Base-by-base conservation (phyloP, 2,888 invertebrate genomes). In the Eurytoma californica region DNA sequence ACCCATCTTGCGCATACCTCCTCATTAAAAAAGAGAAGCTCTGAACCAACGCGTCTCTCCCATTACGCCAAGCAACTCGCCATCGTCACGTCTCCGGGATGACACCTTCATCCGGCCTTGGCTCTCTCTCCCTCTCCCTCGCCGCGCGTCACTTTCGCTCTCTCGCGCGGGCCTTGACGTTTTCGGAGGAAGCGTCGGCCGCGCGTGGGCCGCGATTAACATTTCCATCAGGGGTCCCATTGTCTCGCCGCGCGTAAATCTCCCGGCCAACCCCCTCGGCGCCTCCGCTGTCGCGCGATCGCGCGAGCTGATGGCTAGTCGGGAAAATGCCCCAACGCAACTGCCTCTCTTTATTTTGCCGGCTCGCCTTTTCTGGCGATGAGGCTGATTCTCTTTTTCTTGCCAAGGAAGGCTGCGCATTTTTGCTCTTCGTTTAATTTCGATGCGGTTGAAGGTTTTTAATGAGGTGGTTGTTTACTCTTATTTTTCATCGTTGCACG, bases 201-300 rank as follows among this genome's bases (percentile, higher is more conserved):
- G 81, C 83, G 85, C 82, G 80, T 83, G 82, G 77, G 82, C 82
- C 82, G 68, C 83, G 83, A 86, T 86, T 86, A 85, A 85, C 86
- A 86, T 86, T 86, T 85, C 85, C 85, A 86, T 86, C 85, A 83
- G 81, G 83, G 39, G 39, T 39, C 39, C 39, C 83, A 86, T 86
- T 86, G 86, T 86, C 85, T 84, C 84, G 83, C 83, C 82, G 83
- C 84, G 82, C 85, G 84, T 86, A 86, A 86, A 86, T 86, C 85
- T 85, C 73, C 63, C 51, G 49, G 75, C 53, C 68, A 66, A 68
- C 76, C 61, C 39, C 61, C 61, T 30, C 61, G 61, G 61, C 47
- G 77, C 68, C 60, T 69, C 53, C 14, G 60, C 65, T 68, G 28
- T 49, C 51, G 49, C 60, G 69, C 53, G 49, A 63, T 55, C 47